These are phyloP conservation scores for Agriopis leucophaearia DNA, from an alignment of 2,888 invertebrate genomes.

Conservation along the genomic window DNA sequence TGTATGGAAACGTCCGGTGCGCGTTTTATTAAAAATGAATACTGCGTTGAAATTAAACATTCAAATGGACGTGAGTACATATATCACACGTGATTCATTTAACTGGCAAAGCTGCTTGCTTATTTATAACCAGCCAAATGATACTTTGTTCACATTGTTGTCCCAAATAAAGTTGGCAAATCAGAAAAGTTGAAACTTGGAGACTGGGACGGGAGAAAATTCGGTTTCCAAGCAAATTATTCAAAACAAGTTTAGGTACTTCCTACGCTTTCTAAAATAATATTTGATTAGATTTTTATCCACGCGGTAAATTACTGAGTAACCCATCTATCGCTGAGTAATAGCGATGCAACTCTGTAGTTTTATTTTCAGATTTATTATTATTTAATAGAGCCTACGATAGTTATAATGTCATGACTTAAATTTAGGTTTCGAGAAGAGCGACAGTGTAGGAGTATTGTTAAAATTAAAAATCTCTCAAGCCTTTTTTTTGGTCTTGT, in stretches of 20 bases:
- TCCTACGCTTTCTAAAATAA: constrained; percentile 52
- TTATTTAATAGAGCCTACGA: no score
- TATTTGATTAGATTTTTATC: constrained; percentile 38
- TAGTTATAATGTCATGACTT: no score
- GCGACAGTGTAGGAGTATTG: no score
- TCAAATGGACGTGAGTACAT: constrained; percentile 21
- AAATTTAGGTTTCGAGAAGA: no score
- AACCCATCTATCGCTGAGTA: no score
- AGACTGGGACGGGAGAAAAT: constrained; percentile 18
- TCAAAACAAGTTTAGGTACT: constrained; percentile 52
- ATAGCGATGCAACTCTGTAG: neutral
- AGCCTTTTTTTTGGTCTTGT: neutral
- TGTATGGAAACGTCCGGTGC: constrained; percentile 8
- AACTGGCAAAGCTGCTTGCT: constrained; percentile 4
- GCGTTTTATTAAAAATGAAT: constrained; percentile 30
- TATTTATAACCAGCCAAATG: constrained; percentile 20
- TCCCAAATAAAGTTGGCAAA: constrained; percentile 16
- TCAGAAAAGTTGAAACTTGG: constrained; percentile 19
- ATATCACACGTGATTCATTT: constrained; percentile 18
- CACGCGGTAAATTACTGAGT: no score
- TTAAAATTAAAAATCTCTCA: neutral
- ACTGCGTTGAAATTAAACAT: constrained; percentile 27
- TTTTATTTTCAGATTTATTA: no score
- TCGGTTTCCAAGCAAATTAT: constrained; percentile 49
- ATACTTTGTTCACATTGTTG: constrained; percentile 11